Base-by-base conservation (phyloP, 2,797 vertebrate genomes). In the Manis crassicaudata region DNA sequence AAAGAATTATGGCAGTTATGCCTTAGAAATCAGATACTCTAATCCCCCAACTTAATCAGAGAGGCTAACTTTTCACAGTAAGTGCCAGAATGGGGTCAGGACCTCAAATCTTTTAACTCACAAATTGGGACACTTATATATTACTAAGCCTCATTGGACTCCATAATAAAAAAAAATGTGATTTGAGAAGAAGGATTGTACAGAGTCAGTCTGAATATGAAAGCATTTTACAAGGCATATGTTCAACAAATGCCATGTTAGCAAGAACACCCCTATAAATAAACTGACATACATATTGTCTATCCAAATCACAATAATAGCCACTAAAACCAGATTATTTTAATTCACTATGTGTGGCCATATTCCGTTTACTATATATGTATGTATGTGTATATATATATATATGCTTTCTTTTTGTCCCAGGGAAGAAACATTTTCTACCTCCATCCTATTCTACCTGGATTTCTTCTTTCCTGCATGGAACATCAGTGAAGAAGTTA, bases 371-470 rank as follows among this genome's bases (percentile, higher is more conserved):
- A 75, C 17, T 27, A 60, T 81, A 72, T 13, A 88, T 2, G 37
- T 9, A 35, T 2, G 37, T 9, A 35, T 79, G 2, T 79, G 2
- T 52, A 60, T 81, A 72, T 11, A 88, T 43, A 46, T 46, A 46
- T 2, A 46, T 9, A 35, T 79, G 3, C 46, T 88, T 88, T 60
- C 35, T 58, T 92, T 92, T 52, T 60, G 11, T 73, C 37, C 5
- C 65, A 88, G 75, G 46, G 95, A 95, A 96, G n/a, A 77, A 93
- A 80, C 7, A 81, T 76, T 67, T 95, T 92, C 76, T 56, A 84
- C 18, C 21, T 81, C 21, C 0, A 68, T 90, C n/a, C 93, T 85
- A 77, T 62, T 70, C 70, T 88, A 79, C 32, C 63, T 94, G 29
- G 10, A 93, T 90, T 84, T 96, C 35, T 96, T 77, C 52, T 65